phyloP scores from a whole-genome alignment of 1,140 invertebrate genomes.

The Potamilus streckersoni region DNA sequence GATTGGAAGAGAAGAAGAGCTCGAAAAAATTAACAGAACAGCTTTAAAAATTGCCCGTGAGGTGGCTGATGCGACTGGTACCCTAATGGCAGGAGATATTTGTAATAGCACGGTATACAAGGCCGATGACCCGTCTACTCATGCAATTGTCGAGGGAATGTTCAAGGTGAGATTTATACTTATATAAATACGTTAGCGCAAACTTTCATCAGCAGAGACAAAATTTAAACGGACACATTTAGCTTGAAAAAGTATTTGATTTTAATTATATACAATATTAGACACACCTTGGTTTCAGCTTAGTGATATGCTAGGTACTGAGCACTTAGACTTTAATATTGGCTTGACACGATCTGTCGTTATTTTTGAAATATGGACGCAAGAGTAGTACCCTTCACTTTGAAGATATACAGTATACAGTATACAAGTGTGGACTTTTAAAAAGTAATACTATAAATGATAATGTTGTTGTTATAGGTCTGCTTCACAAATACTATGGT shows the following conservation, averaged over 20 bases:
- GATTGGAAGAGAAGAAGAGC: slow-evolving; percentile 54
- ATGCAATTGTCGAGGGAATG: slow-evolving; percentile 34
- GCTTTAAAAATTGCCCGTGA: slow-evolving; percentile 56
- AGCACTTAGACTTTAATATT: slow-evolving; percentile 7
- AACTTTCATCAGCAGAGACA: background rate
- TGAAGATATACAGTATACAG: slow-evolving; percentile 41
- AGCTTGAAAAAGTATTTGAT: background rate
- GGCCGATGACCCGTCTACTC: slow-evolving; percentile 30
- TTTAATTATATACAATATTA: background rate
- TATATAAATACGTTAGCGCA: background rate
- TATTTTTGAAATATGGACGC: too few relatives aligned
- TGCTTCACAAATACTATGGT: slow-evolving; percentile 26
- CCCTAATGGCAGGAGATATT: slow-evolving; percentile 57
- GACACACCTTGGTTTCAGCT: background rate
- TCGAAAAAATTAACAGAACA: slow-evolving; percentile 54
- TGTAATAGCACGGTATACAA: slow-evolving; percentile 54
- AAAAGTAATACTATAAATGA: slow-evolving; percentile 54
- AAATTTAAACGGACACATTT: background rate
- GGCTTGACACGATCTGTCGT: too few relatives aligned
- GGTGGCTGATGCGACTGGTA: slow-evolving; percentile 52
- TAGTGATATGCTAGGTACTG: slow-evolving; percentile 43
- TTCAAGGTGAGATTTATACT: slow-evolving; percentile 38
- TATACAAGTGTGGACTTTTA: slow-evolving; percentile 56
- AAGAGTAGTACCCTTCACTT: too few relatives aligned
- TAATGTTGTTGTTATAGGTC: slow-evolving; percentile 49